Percentiles rank a stretch among this genome's conserved stretches.
These are phyloP conservation scores for Indicator indicator DNA, from an alignment of 2,113 vertebrate species.

Conservation along the genomic window DNA sequence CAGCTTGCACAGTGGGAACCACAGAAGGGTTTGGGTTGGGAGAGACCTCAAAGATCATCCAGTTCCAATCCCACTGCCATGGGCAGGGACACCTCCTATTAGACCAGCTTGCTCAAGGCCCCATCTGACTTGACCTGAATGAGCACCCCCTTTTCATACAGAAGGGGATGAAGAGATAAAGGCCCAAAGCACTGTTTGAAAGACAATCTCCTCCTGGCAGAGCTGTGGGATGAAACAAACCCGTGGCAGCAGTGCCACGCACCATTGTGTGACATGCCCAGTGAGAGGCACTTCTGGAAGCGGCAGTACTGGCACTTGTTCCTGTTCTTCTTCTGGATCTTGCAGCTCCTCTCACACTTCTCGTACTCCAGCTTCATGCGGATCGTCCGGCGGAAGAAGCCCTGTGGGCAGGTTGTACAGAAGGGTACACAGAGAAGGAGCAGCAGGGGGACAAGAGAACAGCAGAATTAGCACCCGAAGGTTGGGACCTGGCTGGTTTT, in stretches of 20 bases:
- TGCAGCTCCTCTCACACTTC: conserved; percentile 92
- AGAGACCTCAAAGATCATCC: too few species aligned
- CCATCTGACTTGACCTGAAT: too few species aligned
- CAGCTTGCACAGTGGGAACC: neutral
- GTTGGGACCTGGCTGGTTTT: neutral
- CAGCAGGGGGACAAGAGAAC: neutral
- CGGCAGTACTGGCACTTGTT: conserved; percentile 99
- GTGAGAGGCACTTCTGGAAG: conserved; percentile 96
- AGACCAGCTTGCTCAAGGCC: too few species aligned
- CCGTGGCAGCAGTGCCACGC: conserved; percentile 50
- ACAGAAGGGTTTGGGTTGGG: too few species aligned
- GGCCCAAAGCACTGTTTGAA: neutral
- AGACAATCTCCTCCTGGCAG: neutral
- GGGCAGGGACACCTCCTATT: too few species aligned
- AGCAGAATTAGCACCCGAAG: neutral
- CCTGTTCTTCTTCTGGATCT: conserved; percentile 96
- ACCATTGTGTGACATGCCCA: conserved; percentile 99
- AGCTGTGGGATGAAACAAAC: neutral
- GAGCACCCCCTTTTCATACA: neutral
- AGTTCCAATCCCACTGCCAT: too few species aligned
- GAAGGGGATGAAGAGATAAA: neutral
- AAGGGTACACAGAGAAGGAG: neutral
- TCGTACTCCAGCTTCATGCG: conserved; percentile 98
- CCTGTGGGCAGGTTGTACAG: conserved; percentile 70
- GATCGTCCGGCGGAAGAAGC: conserved; percentile 95